These are phyloP conservation scores for Zootoca vivipara DNA, from an alignment of 2,113 vertebrate species.

Conservation along the genomic window DNA sequence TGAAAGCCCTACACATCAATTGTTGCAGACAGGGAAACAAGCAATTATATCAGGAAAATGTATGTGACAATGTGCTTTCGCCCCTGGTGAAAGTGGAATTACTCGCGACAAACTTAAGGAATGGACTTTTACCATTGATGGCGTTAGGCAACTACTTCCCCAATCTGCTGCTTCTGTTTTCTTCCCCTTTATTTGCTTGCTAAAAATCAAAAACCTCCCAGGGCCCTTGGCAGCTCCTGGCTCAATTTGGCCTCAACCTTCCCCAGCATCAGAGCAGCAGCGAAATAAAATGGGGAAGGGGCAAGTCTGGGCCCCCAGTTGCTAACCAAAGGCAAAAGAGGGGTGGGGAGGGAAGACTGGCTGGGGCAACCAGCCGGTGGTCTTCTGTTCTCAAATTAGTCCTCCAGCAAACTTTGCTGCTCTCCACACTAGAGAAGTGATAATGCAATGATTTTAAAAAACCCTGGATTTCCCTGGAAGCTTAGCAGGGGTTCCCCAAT, in stretches of 20 bases:
- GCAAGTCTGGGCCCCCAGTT: background rate
- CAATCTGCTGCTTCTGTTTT: background rate
- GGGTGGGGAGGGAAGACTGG: too few species aligned
- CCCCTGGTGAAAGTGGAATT: background rate
- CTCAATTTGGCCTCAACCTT: background rate
- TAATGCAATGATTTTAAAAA: background rate
- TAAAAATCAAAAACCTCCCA: background rate
- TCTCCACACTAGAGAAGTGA: too few species aligned
- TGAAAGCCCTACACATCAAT: background rate
- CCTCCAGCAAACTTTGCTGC: background rate
- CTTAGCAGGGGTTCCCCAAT: background rate
- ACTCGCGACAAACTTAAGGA: background rate
- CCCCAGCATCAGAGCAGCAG: background rate
- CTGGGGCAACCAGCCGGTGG: background rate
- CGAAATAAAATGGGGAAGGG: background rate
- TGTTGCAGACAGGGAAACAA: background rate
- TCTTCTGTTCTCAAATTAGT: background rate
- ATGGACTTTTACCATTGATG: background rate
- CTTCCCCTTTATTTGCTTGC: background rate
- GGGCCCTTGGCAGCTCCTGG: background rate
- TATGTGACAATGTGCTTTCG: background rate
- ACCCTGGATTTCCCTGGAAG: background rate
- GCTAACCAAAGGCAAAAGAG: background rate
- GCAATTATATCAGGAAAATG: background rate
- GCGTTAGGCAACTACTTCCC: too few species aligned